phyloP scores from a whole-genome alignment of 2,113 vertebrate genomes.

The Silurus glanis region DNA sequence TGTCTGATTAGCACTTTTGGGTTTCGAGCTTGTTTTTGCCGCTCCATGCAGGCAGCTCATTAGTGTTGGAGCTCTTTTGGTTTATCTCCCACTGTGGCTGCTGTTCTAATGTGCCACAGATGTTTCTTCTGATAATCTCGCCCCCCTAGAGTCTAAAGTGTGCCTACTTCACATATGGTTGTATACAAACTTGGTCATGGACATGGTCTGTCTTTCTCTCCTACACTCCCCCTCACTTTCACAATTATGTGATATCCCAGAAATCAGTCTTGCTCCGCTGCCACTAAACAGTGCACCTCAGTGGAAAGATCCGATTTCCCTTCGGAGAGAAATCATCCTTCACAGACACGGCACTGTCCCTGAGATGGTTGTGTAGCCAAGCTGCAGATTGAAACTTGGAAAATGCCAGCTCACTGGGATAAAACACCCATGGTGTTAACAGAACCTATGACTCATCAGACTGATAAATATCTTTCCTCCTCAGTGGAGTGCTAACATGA shows the following conservation, averaged over 20 bases:
- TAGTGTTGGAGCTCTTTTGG: conserved; percentile 45
- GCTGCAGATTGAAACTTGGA: conserved; percentile 71
- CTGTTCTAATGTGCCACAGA: conserved; percentile 55
- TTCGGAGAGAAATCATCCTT: conserved; percentile 65
- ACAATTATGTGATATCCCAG: conserved; percentile 46
- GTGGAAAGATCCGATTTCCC: conserved; percentile 63
- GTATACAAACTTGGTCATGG: conserved; percentile 35
- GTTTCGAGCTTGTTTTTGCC: conserved; percentile 41
- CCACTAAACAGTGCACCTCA: conserved; percentile 57
- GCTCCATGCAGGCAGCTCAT: conserved; percentile 49
- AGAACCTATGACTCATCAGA: conserved; percentile 54
- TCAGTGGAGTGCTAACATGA: background rate
- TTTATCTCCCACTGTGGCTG: conserved; percentile 51
- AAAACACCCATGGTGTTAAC: conserved; percentile 56
- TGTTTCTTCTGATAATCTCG: conserved; percentile 56
- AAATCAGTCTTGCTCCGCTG: conserved; percentile 62
- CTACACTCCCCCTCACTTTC: background rate
- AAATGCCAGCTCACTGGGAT: conserved; percentile 62
- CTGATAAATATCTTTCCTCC: conserved; percentile 47
- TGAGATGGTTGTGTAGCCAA: conserved; percentile 59
- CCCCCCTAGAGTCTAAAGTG: conserved; percentile 49
- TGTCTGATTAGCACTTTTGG: conserved; percentile 50
- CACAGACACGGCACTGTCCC: conserved; percentile 56
- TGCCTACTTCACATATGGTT: conserved; percentile 38
- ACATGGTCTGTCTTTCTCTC: conserved; percentile 17